Conservation (phyloP, 1,140 invertebrate species). For the Zaprionus kolodkinae region DNA sequence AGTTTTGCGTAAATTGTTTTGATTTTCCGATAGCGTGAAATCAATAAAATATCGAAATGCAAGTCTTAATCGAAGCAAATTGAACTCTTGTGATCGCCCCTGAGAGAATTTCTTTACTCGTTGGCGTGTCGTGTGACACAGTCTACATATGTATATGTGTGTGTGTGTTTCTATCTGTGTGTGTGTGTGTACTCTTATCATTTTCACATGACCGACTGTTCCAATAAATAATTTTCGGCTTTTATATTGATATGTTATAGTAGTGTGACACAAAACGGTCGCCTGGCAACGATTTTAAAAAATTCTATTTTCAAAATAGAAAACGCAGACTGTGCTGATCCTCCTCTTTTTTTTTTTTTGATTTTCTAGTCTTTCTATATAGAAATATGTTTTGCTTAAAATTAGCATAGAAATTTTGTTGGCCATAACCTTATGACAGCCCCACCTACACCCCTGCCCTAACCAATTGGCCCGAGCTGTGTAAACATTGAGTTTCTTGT, state of each 20-base stretch:
- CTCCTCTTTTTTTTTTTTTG: background rate
- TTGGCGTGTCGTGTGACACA: constrained; percentile 59
- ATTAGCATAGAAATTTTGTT: constrained; percentile 40
- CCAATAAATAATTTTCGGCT: constrained; percentile 23
- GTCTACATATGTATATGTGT: background rate
- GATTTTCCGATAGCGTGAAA: constrained; percentile 76
- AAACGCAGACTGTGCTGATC: background rate
- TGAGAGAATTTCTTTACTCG: background rate
- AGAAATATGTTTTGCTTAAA: constrained; percentile 27
- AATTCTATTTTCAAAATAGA: constrained; percentile 36
- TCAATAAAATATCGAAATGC: constrained; percentile 62
- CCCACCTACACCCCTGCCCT: background rate
- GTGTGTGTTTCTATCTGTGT: background rate
- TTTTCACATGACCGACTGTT: constrained; percentile 70
- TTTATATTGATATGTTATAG: constrained; percentile 52
- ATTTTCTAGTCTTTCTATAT: background rate
- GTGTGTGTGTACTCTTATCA: constrained; percentile 59
- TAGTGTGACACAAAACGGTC: constrained; percentile 41
- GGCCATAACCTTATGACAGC: constrained; percentile 30
- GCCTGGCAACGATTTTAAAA: constrained; percentile 34
- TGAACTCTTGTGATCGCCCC: constrained; percentile 62
- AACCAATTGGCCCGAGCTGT: constrained; percentile 41
- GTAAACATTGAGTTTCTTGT: constrained; percentile 62
- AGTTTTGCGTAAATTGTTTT: constrained; percentile 78
- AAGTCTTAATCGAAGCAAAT: constrained; percentile 70